Base-by-base conservation (phyloP, 1,140 invertebrate species). In the Dinoponera quadriceps region DNA sequence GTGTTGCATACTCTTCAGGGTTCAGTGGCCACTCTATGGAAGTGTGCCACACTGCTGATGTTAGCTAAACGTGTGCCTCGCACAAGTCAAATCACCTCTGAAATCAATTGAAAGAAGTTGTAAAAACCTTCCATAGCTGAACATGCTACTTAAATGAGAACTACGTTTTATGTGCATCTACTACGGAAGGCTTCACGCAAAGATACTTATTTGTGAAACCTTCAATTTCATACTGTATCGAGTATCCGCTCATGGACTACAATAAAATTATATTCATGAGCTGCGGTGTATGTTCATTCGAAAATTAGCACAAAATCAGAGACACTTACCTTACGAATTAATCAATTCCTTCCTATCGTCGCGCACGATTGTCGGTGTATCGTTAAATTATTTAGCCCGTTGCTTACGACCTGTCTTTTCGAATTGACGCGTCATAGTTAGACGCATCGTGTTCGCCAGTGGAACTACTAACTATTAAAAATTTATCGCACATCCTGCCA, bases 1-100 rank as follows among this genome's bases (percentile, higher is more conserved):
- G 89, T 87, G 90, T 82, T 92, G 91, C 92, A 89, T 90, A 87
- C 51, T 57, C 69, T 49, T 72, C 82, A 86, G 92, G 91, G 86
- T 90, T 86, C 66, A 18, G 20, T 48, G 27, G 71, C 62, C 5
- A 66, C n/a, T 57, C 27, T 77, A 55, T 57, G n/a, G 29, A 78
- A 48, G 18, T 51, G 7, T 33, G 2, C n/a, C 25, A 75, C 73
- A 20, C 51, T 55, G 27, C 38, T 69, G 25, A 44, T 33, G 20
- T 44, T 48, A 18, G 22, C 1, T 77, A 77, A 54, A 38, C 33
- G 13, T 68, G 13, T 20, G 20, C 29, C 16, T 57, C 14, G 20
- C 18, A 69, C 20, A 55, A 71, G 25, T 48, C 14, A 33, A 4
- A 48, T 29, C 1, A 16, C 57, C 44, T 69, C 13, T 69, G 16